Base-by-base conservation (phyloP, 2,797 vertebrate species). In the Gadopsis marmoratus region DNA sequence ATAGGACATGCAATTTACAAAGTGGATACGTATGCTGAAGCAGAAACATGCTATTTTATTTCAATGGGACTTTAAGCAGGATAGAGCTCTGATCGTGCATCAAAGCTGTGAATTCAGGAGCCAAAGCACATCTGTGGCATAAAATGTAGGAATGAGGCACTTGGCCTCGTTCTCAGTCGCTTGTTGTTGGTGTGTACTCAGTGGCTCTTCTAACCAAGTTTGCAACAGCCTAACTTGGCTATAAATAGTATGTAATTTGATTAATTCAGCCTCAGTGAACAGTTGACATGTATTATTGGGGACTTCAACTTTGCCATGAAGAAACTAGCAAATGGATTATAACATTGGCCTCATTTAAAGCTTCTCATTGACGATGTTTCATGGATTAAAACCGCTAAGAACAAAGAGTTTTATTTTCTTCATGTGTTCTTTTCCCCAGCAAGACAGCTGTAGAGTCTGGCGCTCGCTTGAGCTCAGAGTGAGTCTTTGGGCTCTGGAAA, bases 401-500 rank as follows among this genome's bases (percentile, higher is more conserved):
- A 90, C 78, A 85, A 89, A 81, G 64, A 53, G 61, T 43, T 26
- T 39, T 74, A 65, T 72, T 78, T 69, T 59, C 67, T 67, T 74
- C 11, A 31, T 75, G 78, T 60, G 47, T 86, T 78, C 35, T 77
- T 76, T 79, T 73, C 53, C 41, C 43, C 74, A 70, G 74, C 70
- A 58, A 78, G 83, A 79, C 72, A 83, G 79, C 78, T 79, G 79
- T 68, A 45, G 51, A 76, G 75, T 56, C 75, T 67, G 75, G 62
- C 8, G 16, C 33, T 82, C 21, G 67, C 81, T 75, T n/a, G 64
- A 76, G 75, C 71, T 87, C 77, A 80, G 73, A 72, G 67, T 37
- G 26, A 85, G 81, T 81, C 84, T 87, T 69, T 17, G 13, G 84
- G 83, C 86, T 88, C 50, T 56, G 76, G 62, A 81, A 92, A 91